Conservation (phyloP, 2,888 invertebrate genomes). For the Parnassius glacialis region DNA sequence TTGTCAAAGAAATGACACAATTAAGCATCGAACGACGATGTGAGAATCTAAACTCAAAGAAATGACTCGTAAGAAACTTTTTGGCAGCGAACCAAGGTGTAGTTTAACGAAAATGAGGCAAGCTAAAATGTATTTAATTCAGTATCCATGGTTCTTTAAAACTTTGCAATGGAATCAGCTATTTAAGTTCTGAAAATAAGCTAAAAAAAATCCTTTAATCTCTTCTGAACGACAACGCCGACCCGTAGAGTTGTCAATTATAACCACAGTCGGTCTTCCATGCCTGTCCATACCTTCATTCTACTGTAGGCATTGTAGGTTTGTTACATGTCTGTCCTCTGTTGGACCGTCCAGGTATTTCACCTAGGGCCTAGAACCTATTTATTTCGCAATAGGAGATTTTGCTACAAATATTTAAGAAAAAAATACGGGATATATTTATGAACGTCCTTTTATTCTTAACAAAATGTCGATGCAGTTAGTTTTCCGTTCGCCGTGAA, state of each 20-base stretch:
- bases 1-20: slow-evolving; percentile 23
- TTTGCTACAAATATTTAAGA: no score
- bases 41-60: slow-evolving; percentile 7
- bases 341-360: no score
- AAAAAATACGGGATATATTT: no score
- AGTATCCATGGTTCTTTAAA: slow-evolving; percentile 1
- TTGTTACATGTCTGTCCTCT: background rate
- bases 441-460: no score
- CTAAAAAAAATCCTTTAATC: slow-evolving; percentile 10
- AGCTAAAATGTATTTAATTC: slow-evolving; percentile 12
- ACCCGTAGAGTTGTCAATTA: slow-evolving; percentile 18
- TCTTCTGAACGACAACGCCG: slow-evolving; percentile 6
- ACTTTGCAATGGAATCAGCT: slow-evolving; percentile 6
- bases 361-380: no score
- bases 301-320: background rate
- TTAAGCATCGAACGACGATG: slow-evolving; percentile 5
- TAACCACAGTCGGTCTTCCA: slow-evolving; percentile 7
- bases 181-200: slow-evolving; percentile 5
- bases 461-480: no score
- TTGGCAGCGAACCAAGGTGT: slow-evolving; percentile 8
- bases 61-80: slow-evolving; percentile 3
- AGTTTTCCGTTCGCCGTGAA: no score
- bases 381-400: no score
- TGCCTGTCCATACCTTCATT: background rate
- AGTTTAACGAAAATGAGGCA: slow-evolving; percentile 17